Percentiles rank a stretch among this genome's conserved stretches.
phyloP scores from a whole-genome alignment of 2,113 vertebrate species.

The Formicarius rufipectus region DNA sequence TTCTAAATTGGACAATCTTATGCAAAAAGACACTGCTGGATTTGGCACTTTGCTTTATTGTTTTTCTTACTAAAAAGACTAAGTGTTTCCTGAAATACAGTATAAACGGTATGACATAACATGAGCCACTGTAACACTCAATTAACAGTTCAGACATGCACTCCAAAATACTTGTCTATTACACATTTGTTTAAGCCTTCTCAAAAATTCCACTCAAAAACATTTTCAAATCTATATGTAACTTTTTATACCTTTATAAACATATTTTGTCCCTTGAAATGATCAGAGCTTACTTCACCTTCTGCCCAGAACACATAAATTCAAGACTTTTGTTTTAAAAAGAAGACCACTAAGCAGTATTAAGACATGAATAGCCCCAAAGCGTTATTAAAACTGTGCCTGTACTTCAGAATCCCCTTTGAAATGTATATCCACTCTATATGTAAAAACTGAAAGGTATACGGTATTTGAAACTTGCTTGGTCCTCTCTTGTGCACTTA shows the following conservation, averaged over 20 bases:
- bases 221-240: conserved; percentile 23
- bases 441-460: conserved; percentile 3
- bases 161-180: conserved; percentile 25
- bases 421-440: background rate
- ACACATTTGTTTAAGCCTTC: background rate
- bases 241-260: conserved; percentile 24
- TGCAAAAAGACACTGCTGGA: conserved; percentile 45
- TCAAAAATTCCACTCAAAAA: conserved; percentile 32
- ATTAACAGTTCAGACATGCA: background rate
- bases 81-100: conserved; percentile 35
- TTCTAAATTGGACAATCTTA: background rate
- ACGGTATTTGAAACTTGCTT: background rate
- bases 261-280: conserved; percentile 19
- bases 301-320: background rate
- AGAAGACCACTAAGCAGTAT: conserved; percentile 14
- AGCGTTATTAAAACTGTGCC: background rate
- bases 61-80: conserved; percentile 4
- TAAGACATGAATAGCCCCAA: conserved; percentile 12
- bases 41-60: conserved; percentile 70
- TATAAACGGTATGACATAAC: conserved; percentile 1
- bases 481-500: background rate
- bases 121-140: background rate
- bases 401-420: conserved; percentile 9
- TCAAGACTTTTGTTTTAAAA: background rate
- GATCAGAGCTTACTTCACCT: background rate